Evolutionary conservation across 2,888 invertebrate genomes (phyloP), one percentile per base, ranked within the genome.

Genomic region (Frankliniella intonsa): DNA sequence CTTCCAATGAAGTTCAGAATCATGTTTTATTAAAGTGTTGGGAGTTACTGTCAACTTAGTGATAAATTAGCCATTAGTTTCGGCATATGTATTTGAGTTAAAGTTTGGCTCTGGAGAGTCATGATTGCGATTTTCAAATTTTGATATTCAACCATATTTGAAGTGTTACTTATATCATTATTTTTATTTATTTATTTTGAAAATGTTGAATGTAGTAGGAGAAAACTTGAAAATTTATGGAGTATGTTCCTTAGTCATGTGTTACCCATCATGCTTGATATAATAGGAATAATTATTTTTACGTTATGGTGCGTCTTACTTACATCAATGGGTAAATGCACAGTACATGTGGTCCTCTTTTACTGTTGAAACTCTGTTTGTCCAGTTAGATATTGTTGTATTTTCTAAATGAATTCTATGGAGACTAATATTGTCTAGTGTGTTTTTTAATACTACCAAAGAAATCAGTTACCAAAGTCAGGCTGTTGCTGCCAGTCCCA

Each of bases 311-410:
- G 69, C 69, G 25, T 25, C 10, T 76, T 76, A 22, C 25, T 9
- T 76, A 22, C 69, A 25, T 25, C 62, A 76, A 76, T 76, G 69
- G 69, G 69, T 76, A 25, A 22, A 76, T 76, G 69, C 69, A 76
- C 25, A 76, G 25, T 62, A n/a, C 62, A 76, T 76, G 69, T 25
- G 69, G 69, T 76, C 69, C 69, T 25, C 69, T 25, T 22, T 76
- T 22, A 25, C 69, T 76, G 69, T 76, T 76, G 69, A 25, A 76
- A 76, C 69, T 38, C 38, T 76, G 69, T 76, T 76, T 76, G 69
- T 76, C 69, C 69, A 76, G 69, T 76, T 76, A 76, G 69, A 76
- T 76, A 76, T 76, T 76, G 69, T 76, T 76, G 69, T 76, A 76
- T 76, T 76, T 76, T 76, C 22, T 76, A 76, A 76, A 76, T 76